Percentiles rank a stretch among this genome's conserved stretches.
These are phyloP conservation scores for Ectropis grisescens DNA, from an alignment of 1,140 invertebrate genomes.

Conservation along the genomic window DNA sequence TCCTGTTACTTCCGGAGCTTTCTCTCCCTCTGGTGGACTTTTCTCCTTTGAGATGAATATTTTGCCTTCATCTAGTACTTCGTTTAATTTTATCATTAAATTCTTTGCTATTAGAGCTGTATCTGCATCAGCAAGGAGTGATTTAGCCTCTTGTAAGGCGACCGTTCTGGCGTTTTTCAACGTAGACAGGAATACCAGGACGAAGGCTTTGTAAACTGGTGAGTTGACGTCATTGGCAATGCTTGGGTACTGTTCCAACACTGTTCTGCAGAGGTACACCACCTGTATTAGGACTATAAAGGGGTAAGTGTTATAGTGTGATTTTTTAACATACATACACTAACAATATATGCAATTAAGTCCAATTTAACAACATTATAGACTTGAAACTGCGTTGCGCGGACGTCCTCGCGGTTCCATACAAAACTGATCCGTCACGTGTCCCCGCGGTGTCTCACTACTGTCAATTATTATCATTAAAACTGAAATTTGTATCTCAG, in stretches of 20 bases:
- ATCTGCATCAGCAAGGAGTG: constrained; percentile 27
- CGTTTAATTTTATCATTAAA: constrained; percentile 45
- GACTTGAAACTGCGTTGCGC: no score
- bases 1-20: constrained; percentile 40
- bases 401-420: no score
- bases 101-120: constrained; percentile 36
- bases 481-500: no score
- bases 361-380: no score
- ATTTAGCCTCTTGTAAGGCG: constrained; percentile 38
- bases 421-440: no score
- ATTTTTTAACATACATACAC: no score
- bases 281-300: constrained; percentile 66
- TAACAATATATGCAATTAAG: constrained; percentile 19
- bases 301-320: constrained; percentile 61
- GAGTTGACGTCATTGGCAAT: constrained; percentile 40
- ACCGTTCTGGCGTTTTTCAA: constrained; percentile 28
- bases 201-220: constrained; percentile 40
- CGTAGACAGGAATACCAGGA: constrained; percentile 38
- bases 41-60: constrained; percentile 45
- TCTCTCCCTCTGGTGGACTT: constrained; percentile 38
- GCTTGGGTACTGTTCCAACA: constrained; percentile 49
- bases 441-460: no score
- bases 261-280: constrained; percentile 55
- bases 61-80: constrained; percentile 56
- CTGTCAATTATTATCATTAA: no score